Conservation (phyloP, 2,888 invertebrate genomes). For the Oscheius onirici region DNA sequence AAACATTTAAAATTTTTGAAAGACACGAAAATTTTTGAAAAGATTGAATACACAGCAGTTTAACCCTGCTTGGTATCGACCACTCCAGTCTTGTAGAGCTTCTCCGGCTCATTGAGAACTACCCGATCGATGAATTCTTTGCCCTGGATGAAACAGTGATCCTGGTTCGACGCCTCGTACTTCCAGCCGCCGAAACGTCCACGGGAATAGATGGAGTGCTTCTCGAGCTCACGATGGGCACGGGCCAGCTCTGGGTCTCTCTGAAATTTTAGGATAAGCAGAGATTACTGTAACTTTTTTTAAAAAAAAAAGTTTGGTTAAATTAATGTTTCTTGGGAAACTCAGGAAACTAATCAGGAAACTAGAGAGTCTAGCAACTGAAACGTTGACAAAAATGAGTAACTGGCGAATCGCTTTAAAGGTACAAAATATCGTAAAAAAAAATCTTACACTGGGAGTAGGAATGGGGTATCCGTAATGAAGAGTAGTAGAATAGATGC, state of each 20-base stretch:
- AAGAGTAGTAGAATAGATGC: constrained; percentile 64
- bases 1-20: too few species aligned
- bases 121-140: constrained; percentile 69
- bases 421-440: too few species aligned
- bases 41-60: background rate
- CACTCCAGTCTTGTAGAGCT: constrained; percentile 64
- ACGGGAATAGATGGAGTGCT: constrained; percentile 65
- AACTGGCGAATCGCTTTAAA: too few species aligned
- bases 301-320: too few species aligned
- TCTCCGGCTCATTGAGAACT: constrained; percentile 66
- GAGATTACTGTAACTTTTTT: background rate
- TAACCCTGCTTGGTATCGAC: constrained; percentile 24
- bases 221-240: constrained; percentile 66
- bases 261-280: constrained; percentile 38
- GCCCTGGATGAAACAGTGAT: constrained; percentile 72
- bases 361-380: too few species aligned
- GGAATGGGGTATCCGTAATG: constrained; percentile 71
- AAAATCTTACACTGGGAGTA: constrained; percentile 56
- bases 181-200: constrained; percentile 71
- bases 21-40: background rate
- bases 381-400: background rate
- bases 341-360: too few species aligned
- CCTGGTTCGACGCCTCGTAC: constrained; percentile 64
- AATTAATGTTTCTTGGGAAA: too few species aligned
- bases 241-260: constrained; percentile 68